Evolutionary conservation across 2,113 vertebrate genomes (phyloP), one percentile per base, ranked within the genome.

Genomic region (Corythaeola cristata): DNA sequence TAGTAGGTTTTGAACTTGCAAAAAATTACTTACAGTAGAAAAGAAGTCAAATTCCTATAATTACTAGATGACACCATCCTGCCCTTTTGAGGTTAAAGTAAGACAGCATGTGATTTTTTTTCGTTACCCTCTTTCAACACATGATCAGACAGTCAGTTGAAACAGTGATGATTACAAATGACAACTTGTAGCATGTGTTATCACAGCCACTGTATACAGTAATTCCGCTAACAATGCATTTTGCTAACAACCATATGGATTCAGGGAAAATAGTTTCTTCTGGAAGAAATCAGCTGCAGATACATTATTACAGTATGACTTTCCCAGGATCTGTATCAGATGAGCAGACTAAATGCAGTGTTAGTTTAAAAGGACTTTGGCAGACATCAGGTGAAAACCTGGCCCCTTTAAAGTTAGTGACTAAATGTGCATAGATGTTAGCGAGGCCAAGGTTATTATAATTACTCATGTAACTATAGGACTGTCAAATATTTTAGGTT

Each of bases 121-220:
- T 41, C 59, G n/a, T 72, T 82, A 52, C 49, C 35, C 45, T 78
- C 63, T 91, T 89, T 85, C 91, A 95, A 68, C 71, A 94, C 53
- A 64, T 24, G 32, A 96, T 49, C 89, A 96, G 94, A 91, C 80
- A 96, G 77, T 49, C 91, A 85, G 39, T 94, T 96, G 91, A 93
- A 96, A 93, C 66, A 66, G 77, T 37, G 91, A 95, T 89, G 91
- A 96, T 93, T 90, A 73, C 81, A 89, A 78, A 91, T 88, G 96
- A 91, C 96, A 97, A 85, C 87, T 89, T 88, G 81, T 79, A 93
- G 85, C 53, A 62, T 73, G 85, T 95, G 88, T 93, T 96, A 85
- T 95, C 81, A 89, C 81, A 95, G 85, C 11, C 69, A 53, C 66
- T 69, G 19, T 64, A 68, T 47, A 85, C 44, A 93, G 74, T 89